Evolutionary conservation across 2,113 vertebrate genomes (phyloP).

Genomic region (Tichodroma muraria): DNA sequence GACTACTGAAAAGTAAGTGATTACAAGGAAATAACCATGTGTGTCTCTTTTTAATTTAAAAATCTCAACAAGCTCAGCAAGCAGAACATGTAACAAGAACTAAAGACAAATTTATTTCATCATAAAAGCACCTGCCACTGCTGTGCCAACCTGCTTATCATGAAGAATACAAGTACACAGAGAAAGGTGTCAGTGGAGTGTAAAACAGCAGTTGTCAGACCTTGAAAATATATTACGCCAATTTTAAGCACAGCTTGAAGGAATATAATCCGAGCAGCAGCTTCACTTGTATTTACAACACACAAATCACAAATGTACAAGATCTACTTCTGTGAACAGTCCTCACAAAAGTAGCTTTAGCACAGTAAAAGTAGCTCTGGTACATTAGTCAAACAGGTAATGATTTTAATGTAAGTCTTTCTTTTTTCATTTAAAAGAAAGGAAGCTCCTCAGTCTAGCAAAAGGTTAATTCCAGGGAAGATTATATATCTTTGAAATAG

Average conservation of each 20-base stretch:
- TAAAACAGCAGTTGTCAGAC: not conserved
- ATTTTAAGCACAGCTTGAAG: not conserved
- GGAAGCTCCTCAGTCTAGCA: not conserved
- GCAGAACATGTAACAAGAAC: not conserved
- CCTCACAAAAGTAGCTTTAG: not conserved
- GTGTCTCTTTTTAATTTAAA: not conserved
- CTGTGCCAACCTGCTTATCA: not conserved
- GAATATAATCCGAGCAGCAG: not conserved
- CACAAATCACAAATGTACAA: not conserved
- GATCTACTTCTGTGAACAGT: not conserved
- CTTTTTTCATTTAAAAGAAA: not conserved
- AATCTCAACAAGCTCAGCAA: not conserved
- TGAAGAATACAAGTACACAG: not conserved
- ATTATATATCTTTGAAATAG: not conserved
- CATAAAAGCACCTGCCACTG: not conserved
- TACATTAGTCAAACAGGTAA: not conserved
- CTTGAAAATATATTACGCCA: not conserved
- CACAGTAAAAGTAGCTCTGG: not conserved
- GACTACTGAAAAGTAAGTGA: not conserved
- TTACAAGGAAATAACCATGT: not conserved
- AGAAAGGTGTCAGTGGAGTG: slow-evolving; percentile 3
- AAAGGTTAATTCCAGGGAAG: not conserved
- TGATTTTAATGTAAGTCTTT: not conserved
- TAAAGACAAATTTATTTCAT: slow-evolving; percentile 23
- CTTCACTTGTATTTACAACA: not conserved